Conservation (phyloP, 2,113 vertebrate species). For the Heptranchias perlo region DNA sequence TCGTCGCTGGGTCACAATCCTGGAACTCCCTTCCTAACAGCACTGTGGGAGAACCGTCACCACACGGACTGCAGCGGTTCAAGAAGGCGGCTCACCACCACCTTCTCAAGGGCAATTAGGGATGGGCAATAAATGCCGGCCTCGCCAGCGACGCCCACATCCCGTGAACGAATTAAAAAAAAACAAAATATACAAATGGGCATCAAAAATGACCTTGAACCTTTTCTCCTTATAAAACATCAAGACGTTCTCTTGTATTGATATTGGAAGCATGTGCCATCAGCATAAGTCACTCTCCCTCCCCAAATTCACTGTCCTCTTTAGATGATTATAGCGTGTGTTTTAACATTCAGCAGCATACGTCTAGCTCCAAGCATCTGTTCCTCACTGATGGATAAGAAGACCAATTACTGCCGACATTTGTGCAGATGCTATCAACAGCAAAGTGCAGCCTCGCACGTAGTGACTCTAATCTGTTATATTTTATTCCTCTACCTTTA, state of each 20-base stretch:
- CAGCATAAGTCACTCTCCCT: background rate
- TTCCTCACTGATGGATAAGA: background rate
- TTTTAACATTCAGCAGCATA: conserved; percentile 19
- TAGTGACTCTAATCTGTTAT: background rate
- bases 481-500: background rate
- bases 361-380: background rate
- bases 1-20: too few species aligned
- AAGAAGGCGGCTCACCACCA: too few species aligned
- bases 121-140: too few species aligned
- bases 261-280: background rate
- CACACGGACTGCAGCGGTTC: too few species aligned
- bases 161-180: too few species aligned
- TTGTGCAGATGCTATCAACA: conserved; percentile 13
- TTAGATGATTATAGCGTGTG: background rate
- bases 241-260: background rate
- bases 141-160: too few species aligned
- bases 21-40: too few species aligned
- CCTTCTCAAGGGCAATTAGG: too few species aligned
- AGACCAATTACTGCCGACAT: background rate
- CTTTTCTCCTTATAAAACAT: background rate
- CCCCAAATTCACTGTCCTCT: too few species aligned
- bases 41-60: too few species aligned
- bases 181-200: background rate
- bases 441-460: background rate
- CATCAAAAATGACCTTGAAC: background rate